These are phyloP conservation scores for Alethe castanea DNA, from an alignment of 2,113 vertebrate genomes.

Conservation along the genomic window DNA sequence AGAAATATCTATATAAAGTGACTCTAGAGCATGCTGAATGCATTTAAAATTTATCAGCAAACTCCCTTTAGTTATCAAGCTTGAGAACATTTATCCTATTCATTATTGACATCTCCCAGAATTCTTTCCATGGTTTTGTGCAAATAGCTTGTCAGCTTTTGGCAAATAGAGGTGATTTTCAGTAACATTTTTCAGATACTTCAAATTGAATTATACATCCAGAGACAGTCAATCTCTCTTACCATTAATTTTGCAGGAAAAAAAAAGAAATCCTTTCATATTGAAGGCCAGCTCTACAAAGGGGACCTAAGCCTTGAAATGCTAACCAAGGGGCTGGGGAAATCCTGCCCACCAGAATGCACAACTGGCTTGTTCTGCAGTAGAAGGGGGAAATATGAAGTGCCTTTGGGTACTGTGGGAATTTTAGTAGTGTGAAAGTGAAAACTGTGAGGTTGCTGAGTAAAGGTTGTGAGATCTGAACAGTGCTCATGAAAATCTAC, in stretches of 20 bases:
- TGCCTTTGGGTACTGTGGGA: background rate
- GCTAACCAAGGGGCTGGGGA: background rate
- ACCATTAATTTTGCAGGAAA: constrained; percentile 10
- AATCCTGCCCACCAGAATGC: background rate
- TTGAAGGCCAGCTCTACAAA: background rate
- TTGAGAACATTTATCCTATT: constrained; percentile 33
- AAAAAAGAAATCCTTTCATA: background rate
- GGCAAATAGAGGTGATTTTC: constrained; percentile 37
- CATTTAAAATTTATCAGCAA: constrained; percentile 21
- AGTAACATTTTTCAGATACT: constrained; percentile 32
- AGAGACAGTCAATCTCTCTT: constrained; percentile 28
- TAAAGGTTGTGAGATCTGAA: background rate
- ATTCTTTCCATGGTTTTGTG: constrained; percentile 13
- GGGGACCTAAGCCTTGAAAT: background rate
- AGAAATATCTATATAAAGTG: background rate
- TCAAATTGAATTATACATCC: constrained; percentile 40
- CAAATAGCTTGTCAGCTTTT: constrained; percentile 49
- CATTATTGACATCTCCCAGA: constrained; percentile 44
- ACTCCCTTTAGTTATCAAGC: constrained; percentile 18
- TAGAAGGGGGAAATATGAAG: background rate
- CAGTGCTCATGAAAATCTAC: background rate
- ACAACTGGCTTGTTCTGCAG: background rate
- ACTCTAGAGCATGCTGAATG: background rate
- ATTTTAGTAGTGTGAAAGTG: background rate
- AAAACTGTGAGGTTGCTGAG: background rate